These are phyloP conservation scores for Apis florea DNA, from an alignment of 1,140 invertebrate species.

Conservation along the genomic window DNA sequence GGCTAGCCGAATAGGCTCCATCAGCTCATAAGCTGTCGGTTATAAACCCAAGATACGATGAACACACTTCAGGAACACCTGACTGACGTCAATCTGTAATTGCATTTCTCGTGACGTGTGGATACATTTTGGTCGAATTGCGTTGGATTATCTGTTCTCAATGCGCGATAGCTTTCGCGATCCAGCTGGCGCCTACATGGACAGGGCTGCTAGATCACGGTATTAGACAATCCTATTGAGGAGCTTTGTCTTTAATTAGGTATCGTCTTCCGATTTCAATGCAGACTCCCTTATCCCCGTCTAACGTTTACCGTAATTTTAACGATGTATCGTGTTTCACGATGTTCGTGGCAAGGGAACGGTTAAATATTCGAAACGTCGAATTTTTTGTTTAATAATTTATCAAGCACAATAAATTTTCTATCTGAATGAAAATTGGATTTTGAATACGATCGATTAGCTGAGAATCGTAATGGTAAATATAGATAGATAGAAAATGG, in stretches of 20 bases:
- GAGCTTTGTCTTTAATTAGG: constrained; percentile 31
- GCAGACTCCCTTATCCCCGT: background rate
- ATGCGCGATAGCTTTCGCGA: constrained; percentile 42
- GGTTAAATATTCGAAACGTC: too few species aligned
- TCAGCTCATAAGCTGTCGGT: constrained; percentile 25
- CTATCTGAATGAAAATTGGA: too few species aligned
- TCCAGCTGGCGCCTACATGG: background rate
- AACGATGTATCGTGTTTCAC: too few species aligned
- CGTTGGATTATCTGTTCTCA: constrained; percentile 56
- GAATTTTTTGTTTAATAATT: too few species aligned
- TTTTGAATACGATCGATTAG: too few species aligned
- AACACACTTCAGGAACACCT: constrained; percentile 49
- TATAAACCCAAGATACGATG: constrained; percentile 48
- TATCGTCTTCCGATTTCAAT: constrained; percentile 12
- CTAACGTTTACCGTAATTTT: too few species aligned
- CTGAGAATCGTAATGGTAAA: too few species aligned
- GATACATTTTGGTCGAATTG: constrained; percentile 60
- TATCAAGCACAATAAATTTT: too few species aligned
- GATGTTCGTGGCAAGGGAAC: too few species aligned
- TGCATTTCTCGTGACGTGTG: constrained; percentile 60
- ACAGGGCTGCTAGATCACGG: background rate
- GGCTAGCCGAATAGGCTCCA: background rate
- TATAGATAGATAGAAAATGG: too few species aligned
- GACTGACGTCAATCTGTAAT: constrained; percentile 63
- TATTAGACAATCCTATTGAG: background rate